These are phyloP conservation scores for Sula dactylatra DNA, from an alignment of 2,113 vertebrate species.

Conservation along the genomic window DNA sequence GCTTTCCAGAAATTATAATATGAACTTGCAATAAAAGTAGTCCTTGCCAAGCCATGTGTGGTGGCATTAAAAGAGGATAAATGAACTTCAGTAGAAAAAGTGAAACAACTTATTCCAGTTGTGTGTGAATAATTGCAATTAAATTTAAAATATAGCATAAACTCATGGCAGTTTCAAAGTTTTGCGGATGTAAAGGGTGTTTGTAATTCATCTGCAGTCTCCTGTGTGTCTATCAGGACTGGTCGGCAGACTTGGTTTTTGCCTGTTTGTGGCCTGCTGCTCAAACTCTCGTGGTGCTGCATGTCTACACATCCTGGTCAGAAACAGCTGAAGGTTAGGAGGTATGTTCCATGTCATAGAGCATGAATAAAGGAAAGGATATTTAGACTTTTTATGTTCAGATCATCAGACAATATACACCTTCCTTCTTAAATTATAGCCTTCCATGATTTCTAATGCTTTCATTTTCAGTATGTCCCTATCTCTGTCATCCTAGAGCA, in stretches of 20 bases:
- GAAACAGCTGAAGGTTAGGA: neutral
- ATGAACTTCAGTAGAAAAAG: neutral
- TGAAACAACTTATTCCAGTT: neutral
- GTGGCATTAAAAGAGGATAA: neutral
- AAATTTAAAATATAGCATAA: neutral
- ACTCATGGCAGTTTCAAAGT: neutral
- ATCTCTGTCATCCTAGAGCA: neutral
- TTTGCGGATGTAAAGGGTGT: neutral
- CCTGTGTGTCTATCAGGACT: neutral
- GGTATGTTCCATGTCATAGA: neutral
- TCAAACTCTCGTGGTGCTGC: neutral
- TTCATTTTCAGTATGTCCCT: neutral
- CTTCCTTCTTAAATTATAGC: neutral
- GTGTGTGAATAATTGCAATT: neutral
- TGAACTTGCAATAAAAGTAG: neutral
- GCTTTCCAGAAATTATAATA: neutral
- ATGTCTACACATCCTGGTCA: rapidly evolving
- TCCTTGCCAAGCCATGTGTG: neutral
- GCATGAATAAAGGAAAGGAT: neutral
- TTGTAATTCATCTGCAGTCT: neutral
- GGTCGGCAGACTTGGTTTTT: neutral
- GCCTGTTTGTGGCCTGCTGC: neutral
- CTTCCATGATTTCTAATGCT: neutral
- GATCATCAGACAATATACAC: neutral
- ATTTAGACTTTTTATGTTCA: neutral